Percentiles rank a stretch among this genome's conserved stretches.
phyloP scores from a whole-genome alignment of 2,113 vertebrate genomes.

The Tragelaphus scriptus region DNA sequence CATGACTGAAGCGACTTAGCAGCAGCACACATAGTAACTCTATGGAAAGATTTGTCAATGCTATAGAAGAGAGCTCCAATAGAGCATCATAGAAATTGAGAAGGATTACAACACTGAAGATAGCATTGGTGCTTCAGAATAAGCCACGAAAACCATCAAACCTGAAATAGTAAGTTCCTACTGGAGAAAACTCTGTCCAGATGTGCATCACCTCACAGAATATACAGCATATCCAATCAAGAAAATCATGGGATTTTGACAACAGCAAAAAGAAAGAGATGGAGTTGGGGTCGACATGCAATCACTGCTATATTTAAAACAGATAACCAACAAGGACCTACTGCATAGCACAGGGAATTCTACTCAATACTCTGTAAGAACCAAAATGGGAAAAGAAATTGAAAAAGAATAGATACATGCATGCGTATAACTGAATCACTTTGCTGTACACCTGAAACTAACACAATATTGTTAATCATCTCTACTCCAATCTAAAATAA shows the following conservation, averaged over 20 bases:
- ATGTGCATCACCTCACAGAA: not conserved
- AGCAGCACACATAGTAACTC: not conserved
- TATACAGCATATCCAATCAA: not conserved
- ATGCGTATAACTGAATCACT: not conserved
- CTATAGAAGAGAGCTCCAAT: not conserved
- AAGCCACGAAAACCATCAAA: not conserved
- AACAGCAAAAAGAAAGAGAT: not conserved
- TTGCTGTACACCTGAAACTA: not conserved
- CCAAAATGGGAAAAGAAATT: not conserved
- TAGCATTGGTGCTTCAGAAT: not conserved
- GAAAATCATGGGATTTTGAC: not conserved
- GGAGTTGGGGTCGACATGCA: not conserved
- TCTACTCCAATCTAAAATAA: not conserved
- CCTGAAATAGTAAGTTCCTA: not conserved
- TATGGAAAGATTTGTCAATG: not conserved
- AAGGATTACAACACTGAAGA: not conserved
- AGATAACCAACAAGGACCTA: not conserved
- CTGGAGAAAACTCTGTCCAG: not conserved
- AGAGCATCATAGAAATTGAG: not conserved
- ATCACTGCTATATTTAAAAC: not conserved
- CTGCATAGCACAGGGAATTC: not conserved
- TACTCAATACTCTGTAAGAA: not conserved
- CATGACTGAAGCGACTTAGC: too few relatives aligned
- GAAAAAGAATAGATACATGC: not conserved
- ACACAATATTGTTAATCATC: not conserved